phyloP scores from a whole-genome alignment of 2,113 vertebrate species.

The Alectura lathami region DNA sequence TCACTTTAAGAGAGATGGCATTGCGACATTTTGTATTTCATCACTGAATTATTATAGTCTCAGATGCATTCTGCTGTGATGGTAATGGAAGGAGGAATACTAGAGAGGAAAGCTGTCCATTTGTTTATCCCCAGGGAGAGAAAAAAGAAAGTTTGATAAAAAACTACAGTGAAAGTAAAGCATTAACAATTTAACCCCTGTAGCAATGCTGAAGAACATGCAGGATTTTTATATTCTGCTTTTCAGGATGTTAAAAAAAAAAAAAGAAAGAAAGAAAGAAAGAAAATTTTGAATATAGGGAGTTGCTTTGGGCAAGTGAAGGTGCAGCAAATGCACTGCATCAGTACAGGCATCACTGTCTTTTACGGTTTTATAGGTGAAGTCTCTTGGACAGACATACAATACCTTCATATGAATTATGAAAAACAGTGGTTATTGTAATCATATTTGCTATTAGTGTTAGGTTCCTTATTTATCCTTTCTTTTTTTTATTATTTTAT shows the following conservation, averaged over 20 bases:
- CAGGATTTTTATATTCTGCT: conserved; percentile 9
- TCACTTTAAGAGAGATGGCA: conserved; percentile 88
- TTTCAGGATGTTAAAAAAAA: not conserved
- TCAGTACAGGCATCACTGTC: not conserved
- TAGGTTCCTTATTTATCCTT: not conserved
- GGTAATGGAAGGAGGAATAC: conserved; percentile 89
- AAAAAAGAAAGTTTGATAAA: conserved; percentile 87
- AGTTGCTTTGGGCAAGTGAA: not conserved
- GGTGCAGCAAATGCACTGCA: conserved; percentile 14
- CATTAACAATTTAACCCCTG: conserved; percentile 87
- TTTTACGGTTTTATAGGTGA: conserved; percentile 40
- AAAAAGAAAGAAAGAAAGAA: not conserved
- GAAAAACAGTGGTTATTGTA: not conserved
- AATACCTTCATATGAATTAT: not conserved
- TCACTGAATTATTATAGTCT: conserved; percentile 92
- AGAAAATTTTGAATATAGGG: not conserved
- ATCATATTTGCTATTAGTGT: not conserved
- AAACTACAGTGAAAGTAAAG: conserved; percentile 82
- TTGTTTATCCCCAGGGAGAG: conserved; percentile 88
- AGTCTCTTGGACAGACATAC: not conserved
- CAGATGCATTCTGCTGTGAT: conserved; percentile 85
- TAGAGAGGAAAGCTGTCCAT: conserved; percentile 87
- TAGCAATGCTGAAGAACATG: conserved; percentile 41
- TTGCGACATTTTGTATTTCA: conserved; percentile 91
- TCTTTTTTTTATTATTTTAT: not conserved